Evolutionary conservation across 1,140 invertebrate genomes (phyloP).

Genomic region (Platyura marginata): DNA sequence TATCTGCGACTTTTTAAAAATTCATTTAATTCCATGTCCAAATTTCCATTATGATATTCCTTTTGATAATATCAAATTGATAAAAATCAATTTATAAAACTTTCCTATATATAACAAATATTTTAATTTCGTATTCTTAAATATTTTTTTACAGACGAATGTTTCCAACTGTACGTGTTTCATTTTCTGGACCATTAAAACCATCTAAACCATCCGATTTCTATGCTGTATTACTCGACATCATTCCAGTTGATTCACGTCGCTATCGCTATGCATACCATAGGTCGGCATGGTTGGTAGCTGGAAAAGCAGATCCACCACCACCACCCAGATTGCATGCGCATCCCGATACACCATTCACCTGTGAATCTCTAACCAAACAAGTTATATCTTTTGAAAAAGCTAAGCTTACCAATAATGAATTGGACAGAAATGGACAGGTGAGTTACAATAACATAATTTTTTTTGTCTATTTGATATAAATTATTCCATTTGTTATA

Average conservation of each 20-base stretch:
- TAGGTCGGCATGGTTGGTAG: constrained; percentile 92
- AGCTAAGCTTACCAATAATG: constrained; percentile 98
- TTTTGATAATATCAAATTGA: no score
- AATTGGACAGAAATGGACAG: constrained; percentile 96
- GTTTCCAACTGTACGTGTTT: constrained; percentile 92
- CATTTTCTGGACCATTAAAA: constrained; percentile 63
- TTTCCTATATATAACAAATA: no score
- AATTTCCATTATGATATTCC: no score
- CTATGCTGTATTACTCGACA: constrained; percentile 90
- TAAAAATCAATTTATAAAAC: no score
- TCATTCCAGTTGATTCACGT: constrained; percentile 92
- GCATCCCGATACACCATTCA: constrained; percentile 95
- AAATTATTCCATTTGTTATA: not conserved
- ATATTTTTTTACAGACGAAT: constrained; percentile 89
- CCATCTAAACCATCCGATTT: constrained; percentile 38
- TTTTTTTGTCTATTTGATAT: not conserved
- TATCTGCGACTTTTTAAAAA: no score
- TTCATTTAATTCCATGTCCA: no score
- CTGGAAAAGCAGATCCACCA: constrained; percentile 94
- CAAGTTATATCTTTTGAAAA: constrained; percentile 99
- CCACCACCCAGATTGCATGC: constrained; percentile 84
- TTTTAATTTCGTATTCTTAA: no score
- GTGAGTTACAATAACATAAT: constrained; percentile 35
- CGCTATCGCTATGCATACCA: constrained; percentile 98
- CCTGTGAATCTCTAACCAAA: constrained; percentile 84